These are phyloP conservation scores for Clarias magur DNA, from an alignment of 2,113 vertebrate species.

Conservation along the genomic window DNA sequence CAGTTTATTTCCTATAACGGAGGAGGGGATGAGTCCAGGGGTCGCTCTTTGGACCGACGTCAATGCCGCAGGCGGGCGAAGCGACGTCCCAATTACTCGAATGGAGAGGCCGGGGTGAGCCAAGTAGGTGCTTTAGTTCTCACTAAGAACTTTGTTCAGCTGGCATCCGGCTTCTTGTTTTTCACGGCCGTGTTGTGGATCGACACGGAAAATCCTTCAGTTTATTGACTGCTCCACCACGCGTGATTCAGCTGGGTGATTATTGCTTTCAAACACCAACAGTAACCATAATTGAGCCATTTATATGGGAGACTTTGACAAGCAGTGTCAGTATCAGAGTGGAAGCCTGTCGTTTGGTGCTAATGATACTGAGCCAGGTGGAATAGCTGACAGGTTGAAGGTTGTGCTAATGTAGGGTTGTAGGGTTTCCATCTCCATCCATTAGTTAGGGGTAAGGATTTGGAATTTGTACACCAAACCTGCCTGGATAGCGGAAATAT, in stretches of 20 bases:
- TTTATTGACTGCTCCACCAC: constrained; percentile 30
- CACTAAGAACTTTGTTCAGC: constrained; percentile 43
- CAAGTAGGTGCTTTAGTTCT: constrained; percentile 47
- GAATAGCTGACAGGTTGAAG: background rate
- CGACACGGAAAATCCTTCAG: constrained; percentile 30
- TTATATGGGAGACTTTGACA: constrained; percentile 11
- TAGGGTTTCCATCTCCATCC: background rate
- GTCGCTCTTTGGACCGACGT: constrained; percentile 29
- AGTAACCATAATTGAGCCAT: constrained; percentile 28
- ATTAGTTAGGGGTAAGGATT: background rate
- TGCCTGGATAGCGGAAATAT: background rate
- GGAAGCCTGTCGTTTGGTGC: background rate
- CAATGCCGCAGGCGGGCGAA: constrained; percentile 47
- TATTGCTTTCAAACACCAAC: constrained; percentile 19
- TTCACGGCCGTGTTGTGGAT: constrained; percentile 9
- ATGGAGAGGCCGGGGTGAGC: constrained; percentile 32
- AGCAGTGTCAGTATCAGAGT: constrained; percentile 23
- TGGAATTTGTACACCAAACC: background rate
- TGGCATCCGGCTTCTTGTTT: constrained; percentile 29
- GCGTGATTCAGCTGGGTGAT: constrained; percentile 16
- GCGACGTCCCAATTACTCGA: constrained; percentile 50
- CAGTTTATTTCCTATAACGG: constrained; percentile 38
- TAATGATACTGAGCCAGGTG: background rate
- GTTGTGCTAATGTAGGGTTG: background rate
- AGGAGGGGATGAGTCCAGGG: constrained; percentile 14